Base-by-base conservation (phyloP, 2,888 invertebrate species). In the Synanthedon tipuliformis region DNA sequence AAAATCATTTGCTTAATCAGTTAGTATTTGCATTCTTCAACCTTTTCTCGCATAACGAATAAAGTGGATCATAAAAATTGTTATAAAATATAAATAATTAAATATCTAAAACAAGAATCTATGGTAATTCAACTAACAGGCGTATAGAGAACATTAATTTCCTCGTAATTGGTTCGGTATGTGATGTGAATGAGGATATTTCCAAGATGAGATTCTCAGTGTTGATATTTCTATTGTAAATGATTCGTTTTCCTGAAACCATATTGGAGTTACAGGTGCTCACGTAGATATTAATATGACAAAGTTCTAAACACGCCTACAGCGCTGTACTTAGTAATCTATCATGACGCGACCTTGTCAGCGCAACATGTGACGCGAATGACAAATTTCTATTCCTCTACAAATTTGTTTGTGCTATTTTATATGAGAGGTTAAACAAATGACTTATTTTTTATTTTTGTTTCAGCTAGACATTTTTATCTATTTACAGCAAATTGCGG, bases 101-200 rank as follows among this genome's bases (percentile, higher is more conserved):
- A 8, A 34, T 8, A 34, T 8, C 27, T 8, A 34, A 8, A 34
- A 34, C 34, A 34, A 3, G 34, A 34, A 10, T 34, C 34, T 34
- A 34, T 34, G 34, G 34, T 34, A 34, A 34, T 34, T 1, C 34
- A 34, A 34, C 10, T 34, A 34, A 34, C 34, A 34, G 34, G 34
- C 34, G 34, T 34, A 34, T 56, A 52, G 57, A 55, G 59, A 56
- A 67, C 65, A 68, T 71, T 67, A 68, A 69, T 70, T 69, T 69
- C 54, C 51, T 50, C 60, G 61, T 73, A 69, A 72, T 73, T 72
- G 69, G 63, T 69, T 68, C 57, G 60, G 57, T 58, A 56, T 55
- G 56, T 57, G 56, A 53, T 61, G 56, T 60, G 60, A 65, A 67
- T 62, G 61, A 59, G 60, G 59, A 59, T 57, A 65, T 68, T 65